Evolutionary conservation across 1,140 invertebrate genomes (phyloP).

Genomic region (Aradophagus sp.): DNA sequence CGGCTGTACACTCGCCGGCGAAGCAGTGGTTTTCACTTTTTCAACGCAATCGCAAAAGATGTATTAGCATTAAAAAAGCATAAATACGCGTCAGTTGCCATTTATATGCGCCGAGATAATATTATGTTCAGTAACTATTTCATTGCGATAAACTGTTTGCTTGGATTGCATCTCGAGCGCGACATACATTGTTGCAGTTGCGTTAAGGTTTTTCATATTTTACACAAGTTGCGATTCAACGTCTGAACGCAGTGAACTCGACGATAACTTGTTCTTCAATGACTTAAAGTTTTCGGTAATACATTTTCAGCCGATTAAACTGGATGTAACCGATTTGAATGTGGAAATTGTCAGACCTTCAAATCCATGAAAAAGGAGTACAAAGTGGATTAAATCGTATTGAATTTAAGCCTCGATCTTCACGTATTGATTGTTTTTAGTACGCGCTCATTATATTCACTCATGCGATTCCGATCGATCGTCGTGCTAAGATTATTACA

Average conservation of each 20-base stretch:
- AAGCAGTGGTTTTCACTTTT: constrained; percentile 63
- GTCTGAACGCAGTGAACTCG: constrained; percentile 20
- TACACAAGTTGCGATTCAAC: constrained; percentile 32
- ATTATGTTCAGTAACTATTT: constrained; percentile 55
- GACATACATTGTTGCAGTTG: constrained; percentile 35
- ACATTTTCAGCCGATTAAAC: too few species aligned
- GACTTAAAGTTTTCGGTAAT: too few species aligned
- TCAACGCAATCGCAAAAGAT: constrained; percentile 48
- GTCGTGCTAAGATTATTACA: constrained; percentile 45
- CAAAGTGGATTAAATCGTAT: too few species aligned
- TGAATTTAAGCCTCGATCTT: too few species aligned
- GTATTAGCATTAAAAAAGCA: constrained; percentile 55
- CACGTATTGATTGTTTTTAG: too few species aligned
- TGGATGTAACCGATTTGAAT: too few species aligned
- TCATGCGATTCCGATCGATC: constrained; percentile 48
- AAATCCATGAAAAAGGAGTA: too few species aligned
- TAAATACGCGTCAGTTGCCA: constrained; percentile 52
- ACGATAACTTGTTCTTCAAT: constrained; percentile 27
- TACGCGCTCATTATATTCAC: constrained; percentile 43
- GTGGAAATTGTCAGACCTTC: too few species aligned
- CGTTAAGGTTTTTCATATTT: constrained; percentile 47
- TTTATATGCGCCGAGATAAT: constrained; percentile 55
- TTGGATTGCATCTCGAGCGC: constrained; percentile 42
- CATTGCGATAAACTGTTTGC: constrained; percentile 41
- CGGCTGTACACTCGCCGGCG: constrained; percentile 63